Base-by-base conservation (phyloP, 2,113 vertebrate species). In the Ciconia stormi region DNA sequence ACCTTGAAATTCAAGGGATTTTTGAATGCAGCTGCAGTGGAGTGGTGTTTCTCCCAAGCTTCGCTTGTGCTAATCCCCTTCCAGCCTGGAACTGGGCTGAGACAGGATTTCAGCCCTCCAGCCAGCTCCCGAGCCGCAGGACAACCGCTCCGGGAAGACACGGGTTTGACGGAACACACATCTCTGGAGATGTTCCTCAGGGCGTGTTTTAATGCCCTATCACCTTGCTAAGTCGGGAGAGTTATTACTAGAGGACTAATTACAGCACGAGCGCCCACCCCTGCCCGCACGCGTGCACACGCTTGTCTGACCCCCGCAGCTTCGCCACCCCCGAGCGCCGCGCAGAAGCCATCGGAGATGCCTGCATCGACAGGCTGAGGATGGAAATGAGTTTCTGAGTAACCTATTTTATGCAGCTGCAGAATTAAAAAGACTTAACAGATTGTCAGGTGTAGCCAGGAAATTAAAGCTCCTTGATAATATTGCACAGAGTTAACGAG, bases 261-360 rank as follows among this genome's bases (percentile, higher is more conserved):
- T 25, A 19, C 47, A 59, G 65, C 73, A 61, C 16, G 18, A 15
- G 59, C 1, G 27, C 14, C 32, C 7, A 5, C 0, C 14, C 30
- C 19, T 3, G 8, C 55, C 7, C 7, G 1, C 26, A 2, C 5
- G 1, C 2, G n/a, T 9, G 47, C 73, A 4, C 67, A 7, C 56
- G 1, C 21, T 2, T 0, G 3, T 3, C 40, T 9, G 53, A 40
- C 15, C 56, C 59, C 38, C 5, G 52, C 50, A 9, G 19, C 42
- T 10, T 7, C 14, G 8, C 3, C 34, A 5, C 23, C 22, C 19
- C 40, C 23, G 0, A 13, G 53, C 44, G 9, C 47, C 18, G 0
- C 2, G 2, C 56, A 6, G 52, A 4, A 69, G 47, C 72, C 55
- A 2, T 3, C 36, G 3, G 42, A 56, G 42, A 38, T 11, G 34